phyloP scores from a whole-genome alignment of 2,888 invertebrate species.

The Drosophila niveifrons region DNA sequence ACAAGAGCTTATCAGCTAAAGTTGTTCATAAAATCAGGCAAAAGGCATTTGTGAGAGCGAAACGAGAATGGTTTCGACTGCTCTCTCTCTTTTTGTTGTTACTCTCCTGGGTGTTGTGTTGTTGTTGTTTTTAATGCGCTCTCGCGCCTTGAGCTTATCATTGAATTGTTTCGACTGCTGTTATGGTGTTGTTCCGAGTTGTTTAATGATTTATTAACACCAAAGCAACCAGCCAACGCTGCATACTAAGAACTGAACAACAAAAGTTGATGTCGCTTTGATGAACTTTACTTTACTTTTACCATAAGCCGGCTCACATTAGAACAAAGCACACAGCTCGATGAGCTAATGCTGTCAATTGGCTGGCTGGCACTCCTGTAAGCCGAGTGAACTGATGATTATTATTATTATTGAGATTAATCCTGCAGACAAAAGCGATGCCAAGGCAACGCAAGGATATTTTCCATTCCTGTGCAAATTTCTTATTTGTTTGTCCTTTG shows the following conservation, averaged over 20 bases:
- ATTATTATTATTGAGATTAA: constrained; percentile 45
- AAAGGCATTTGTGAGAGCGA: constrained; percentile 2
- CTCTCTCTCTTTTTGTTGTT: constrained; percentile 13
- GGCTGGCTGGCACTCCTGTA: constrained; percentile 17
- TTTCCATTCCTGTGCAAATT: neutral
- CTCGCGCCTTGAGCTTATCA: constrained; percentile 52
- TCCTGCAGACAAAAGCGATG: constrained; percentile 44
- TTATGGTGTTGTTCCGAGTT: constrained; percentile 1
- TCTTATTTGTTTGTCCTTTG: constrained; percentile 22
- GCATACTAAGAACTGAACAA: neutral
- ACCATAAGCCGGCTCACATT: constrained; percentile 34
- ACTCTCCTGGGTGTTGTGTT: constrained; percentile 21
- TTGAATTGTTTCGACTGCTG: constrained; percentile 13
- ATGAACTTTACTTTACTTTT: constrained; percentile 19
- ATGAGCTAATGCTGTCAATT: constrained; percentile 30
- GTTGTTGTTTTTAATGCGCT: constrained; percentile 13
- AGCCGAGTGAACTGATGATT: constrained; percentile 37
- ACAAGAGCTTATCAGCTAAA: constrained; percentile 50
- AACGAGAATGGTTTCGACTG: constrained; percentile 12
- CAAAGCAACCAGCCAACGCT: constrained; percentile 9
- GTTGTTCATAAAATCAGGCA: constrained; percentile 22
- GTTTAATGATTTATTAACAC: constrained; percentile 34
- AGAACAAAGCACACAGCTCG: constrained; percentile 12
- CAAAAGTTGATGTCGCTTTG: constrained; percentile 13
- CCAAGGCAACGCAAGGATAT: constrained; percentile 41